These are phyloP conservation scores for Pseudorasbora parva DNA, from an alignment of 2,113 vertebrate genomes.

Conservation along the genomic window DNA sequence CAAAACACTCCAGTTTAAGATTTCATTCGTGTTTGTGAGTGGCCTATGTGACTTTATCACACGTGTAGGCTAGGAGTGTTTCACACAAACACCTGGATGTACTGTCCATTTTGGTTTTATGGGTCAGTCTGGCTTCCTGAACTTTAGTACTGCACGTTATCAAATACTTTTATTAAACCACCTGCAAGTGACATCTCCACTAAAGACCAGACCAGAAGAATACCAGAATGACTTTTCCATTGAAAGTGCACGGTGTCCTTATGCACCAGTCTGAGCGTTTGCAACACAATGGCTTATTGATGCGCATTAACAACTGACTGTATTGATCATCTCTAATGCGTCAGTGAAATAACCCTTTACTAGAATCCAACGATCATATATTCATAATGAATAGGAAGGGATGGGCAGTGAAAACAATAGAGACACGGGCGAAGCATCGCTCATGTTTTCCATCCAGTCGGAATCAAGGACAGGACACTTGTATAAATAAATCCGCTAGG, in stretches of 20 bases:
- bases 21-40: conserved; percentile 22
- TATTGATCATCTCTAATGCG: conserved; percentile 15
- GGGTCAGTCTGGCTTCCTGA: not conserved
- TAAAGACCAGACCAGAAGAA: not conserved
- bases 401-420: conserved; percentile 62
- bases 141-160: not conserved
- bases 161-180: not conserved
- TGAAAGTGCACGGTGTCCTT: not conserved
- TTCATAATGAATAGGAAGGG: conserved; percentile 49
- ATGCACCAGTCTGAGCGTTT: not conserved
- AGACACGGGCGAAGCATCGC: conserved; percentile 9
- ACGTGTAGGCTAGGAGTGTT: conserved; percentile 66
- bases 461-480: conserved; percentile 51
- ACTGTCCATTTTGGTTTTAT: conserved; percentile 1
- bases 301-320: not conserved
- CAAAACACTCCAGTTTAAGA: not conserved
- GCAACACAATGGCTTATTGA: not conserved
- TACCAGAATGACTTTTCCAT: not conserved
- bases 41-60: conserved; percentile 59
- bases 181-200: not conserved
- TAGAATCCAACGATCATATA: conserved; percentile 21
- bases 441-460: conserved; percentile 18
- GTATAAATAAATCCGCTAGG: conserved; percentile 45
- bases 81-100: conserved; percentile 48
- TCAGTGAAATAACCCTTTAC: conserved; percentile 12